A percentile compares a stretch with the other conserved stretches of the same genome.
These are phyloP conservation scores for Eolophus roseicapilla DNA, from an alignment of 2,113 vertebrate species.

Conservation along the genomic window DNA sequence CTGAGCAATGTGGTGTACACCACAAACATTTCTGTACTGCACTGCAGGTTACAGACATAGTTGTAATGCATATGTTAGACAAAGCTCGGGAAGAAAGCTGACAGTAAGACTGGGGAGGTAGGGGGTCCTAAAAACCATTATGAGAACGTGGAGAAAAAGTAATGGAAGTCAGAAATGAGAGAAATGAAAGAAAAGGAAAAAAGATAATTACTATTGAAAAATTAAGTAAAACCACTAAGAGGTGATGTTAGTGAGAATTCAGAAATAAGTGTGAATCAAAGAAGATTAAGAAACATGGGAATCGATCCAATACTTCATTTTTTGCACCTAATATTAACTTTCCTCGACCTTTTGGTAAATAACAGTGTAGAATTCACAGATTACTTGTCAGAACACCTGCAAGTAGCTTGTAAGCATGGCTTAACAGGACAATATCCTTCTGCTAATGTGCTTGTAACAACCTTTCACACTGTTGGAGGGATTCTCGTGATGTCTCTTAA, in stretches of 20 bases:
- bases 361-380: background rate
- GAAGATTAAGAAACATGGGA: background rate
- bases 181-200: background rate
- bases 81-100: background rate
- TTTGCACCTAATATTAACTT: background rate
- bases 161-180: background rate
- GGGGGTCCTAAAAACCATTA: background rate
- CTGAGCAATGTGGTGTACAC: accelerated
- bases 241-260: background rate
- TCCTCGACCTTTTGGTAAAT: background rate
- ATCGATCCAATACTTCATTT: background rate
- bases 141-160: background rate
- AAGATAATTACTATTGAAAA: background rate
- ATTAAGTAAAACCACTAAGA: background rate
- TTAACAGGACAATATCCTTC: background rate
- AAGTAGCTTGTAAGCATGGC: background rate
- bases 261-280: background rate
- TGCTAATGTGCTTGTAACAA: background rate
- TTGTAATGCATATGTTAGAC: background rate
- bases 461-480: background rate
- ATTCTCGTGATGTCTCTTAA: background rate
- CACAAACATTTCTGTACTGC: background rate
- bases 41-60: background rate
- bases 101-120: background rate
- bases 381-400: background rate